Evolutionary conservation across 1,140 invertebrate genomes (phyloP).

Genomic region (Brachystomella parvula): DNA sequence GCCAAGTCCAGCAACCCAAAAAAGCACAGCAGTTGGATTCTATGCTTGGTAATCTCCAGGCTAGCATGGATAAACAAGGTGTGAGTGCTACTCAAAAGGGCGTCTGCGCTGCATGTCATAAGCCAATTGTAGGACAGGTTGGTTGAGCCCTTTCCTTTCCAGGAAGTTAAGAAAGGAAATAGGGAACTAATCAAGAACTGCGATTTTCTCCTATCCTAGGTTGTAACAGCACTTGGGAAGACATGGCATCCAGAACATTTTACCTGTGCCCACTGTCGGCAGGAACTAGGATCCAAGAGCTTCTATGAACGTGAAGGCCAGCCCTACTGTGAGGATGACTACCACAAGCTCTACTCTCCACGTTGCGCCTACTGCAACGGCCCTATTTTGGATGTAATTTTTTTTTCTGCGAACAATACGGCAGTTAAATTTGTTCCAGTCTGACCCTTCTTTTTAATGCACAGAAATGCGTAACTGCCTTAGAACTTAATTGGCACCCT

Average conservation of each 20-base stretch:
- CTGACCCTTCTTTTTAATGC: conserved; percentile 39
- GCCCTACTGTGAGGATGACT: conserved; percentile 97
- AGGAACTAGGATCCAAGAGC: conserved; percentile 91
- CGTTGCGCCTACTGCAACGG: conserved; percentile 97
- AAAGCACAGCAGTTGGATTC: conserved; percentile 66
- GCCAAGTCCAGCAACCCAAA: conserved; percentile 33
- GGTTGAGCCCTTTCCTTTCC: not conserved
- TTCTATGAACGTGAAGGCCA: conserved; percentile 96
- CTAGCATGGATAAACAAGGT: conserved; percentile 94
- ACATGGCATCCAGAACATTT: conserved; percentile 99
- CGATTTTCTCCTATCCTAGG: conserved; percentile 46
- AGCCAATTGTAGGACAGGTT: conserved; percentile 92
- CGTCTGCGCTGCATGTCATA: conserved; percentile 94
- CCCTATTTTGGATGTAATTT: conserved; percentile 89
- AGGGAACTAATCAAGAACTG: not conserved
- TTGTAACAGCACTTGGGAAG: conserved; percentile 90
- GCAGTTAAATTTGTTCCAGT: conserved; percentile 1
- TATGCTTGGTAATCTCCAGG: conserved; percentile 86
- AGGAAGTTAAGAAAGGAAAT: not conserved
- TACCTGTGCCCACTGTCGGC: conserved; percentile 90
- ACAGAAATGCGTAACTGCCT: conserved; percentile 96
- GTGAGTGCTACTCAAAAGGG: conserved; percentile 96
- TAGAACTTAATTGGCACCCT: conserved; percentile 98
- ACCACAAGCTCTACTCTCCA: conserved; percentile 96
- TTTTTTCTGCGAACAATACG: not conserved